phyloP scores from a whole-genome alignment of 2,888 invertebrate genomes.

The Nephrotoma appendiculata region DNA sequence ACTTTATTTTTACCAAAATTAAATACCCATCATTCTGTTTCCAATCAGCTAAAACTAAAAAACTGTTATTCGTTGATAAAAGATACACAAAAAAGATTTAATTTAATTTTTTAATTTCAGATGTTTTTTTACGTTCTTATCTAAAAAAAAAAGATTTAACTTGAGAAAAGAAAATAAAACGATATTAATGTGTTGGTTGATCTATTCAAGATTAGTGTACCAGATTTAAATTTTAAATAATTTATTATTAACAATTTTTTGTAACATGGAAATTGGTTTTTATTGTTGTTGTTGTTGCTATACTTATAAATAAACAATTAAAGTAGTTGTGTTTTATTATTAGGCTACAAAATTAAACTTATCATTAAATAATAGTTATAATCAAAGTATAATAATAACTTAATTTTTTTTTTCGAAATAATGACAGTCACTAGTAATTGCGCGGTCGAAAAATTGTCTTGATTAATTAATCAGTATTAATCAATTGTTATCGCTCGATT shows the following conservation, averaged over 20 bases:
- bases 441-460: not conserved
- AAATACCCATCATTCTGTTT: not conserved
- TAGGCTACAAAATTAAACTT: no score
- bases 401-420: not conserved
- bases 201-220: not conserved
- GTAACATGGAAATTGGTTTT: no score
- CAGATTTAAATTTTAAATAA: not conserved
- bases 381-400: not conserved
- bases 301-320: no score
- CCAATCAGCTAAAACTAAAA: not conserved
- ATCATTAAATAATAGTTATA: not conserved
- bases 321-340: no score
- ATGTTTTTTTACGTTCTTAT: not conserved
- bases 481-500: not conserved
- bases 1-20: not conserved
- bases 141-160: not conserved
- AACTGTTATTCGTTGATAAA: not conserved
- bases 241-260: not conserved
- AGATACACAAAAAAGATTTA: not conserved
- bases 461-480: not conserved
- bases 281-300: no score
- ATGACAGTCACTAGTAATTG: not conserved
- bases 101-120: not conserved
- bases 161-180: not conserved
- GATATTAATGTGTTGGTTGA: not conserved